Evolutionary conservation across 2,888 invertebrate species (phyloP).

Genomic region (Euproctis similis): DNA sequence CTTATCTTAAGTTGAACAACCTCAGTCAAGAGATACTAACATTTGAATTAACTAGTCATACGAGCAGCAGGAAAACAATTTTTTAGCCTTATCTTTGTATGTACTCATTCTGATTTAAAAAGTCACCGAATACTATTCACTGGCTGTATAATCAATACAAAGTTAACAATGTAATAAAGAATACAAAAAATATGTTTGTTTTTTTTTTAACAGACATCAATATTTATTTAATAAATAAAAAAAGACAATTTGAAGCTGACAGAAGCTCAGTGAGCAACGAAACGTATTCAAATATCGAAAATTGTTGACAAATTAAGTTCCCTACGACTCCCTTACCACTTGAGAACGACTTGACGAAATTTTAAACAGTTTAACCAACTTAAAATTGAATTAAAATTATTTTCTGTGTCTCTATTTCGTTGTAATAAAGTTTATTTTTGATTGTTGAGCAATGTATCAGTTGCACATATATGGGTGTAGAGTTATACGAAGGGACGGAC

Average conservation of each 20-base stretch:
- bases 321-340: slow-evolving; percentile 72
- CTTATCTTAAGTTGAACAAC: no score
- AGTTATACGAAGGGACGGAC: slow-evolving; percentile 62
- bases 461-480: slow-evolving; percentile 30
- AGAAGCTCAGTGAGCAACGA: slow-evolving; percentile 71
- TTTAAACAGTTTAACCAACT: slow-evolving; percentile 42
- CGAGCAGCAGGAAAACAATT: no score
- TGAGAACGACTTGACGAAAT: slow-evolving; percentile 65
- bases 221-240: slow-evolving; percentile 54
- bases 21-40: no score
- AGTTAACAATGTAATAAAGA: no score
- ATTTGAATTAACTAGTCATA: no score
- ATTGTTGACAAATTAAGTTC: slow-evolving; percentile 76
- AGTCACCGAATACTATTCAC: no score
- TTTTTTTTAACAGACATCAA: slow-evolving; percentile 29
- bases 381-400: slow-evolving; percentile 6
- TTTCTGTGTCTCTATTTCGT: slow-evolving; percentile 12
- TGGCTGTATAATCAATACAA: no score
- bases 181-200: slow-evolving; percentile 15
- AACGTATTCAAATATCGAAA: slow-evolving; percentile 76
- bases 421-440: slow-evolving; percentile 24
- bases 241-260: slow-evolving; percentile 70
- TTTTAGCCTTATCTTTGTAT: no score
- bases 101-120: no score
- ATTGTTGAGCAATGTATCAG: slow-evolving; percentile 7